A percentile compares a stretch with the other conserved stretches of the same genome.
Conservation (phyloP, 2,113 vertebrate species). For the Fregetta grallaria region DNA sequence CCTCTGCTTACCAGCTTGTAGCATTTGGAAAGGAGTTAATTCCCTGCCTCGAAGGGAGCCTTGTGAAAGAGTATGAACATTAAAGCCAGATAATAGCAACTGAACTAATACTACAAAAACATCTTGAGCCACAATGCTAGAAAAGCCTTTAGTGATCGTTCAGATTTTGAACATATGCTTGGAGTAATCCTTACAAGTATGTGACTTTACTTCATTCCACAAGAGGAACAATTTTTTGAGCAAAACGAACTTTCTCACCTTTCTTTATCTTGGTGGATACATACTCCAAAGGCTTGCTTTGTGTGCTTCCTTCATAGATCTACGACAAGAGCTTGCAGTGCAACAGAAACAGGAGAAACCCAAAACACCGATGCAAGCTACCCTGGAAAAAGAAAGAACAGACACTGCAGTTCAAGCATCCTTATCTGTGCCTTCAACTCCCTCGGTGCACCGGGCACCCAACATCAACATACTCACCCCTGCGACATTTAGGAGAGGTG, state of each 20-base stretch:
- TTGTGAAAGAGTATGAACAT: neutral
- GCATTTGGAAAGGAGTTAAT: neutral
- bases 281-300: neutral
- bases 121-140: neutral
- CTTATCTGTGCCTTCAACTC: constrained; percentile 76
- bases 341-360: constrained; percentile 91
- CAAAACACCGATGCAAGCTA: constrained; percentile 72
- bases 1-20: neutral
- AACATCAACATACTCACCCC: constrained; percentile 71
- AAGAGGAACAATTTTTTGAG: neutral
- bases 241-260: neutral
- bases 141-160: neutral
- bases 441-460: constrained; percentile 63
- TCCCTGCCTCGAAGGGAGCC: neutral
- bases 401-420: constrained; percentile 77
- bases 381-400: constrained; percentile 69
- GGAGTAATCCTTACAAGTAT: neutral
- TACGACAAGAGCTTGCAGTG: constrained; percentile 93
- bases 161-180: neutral
- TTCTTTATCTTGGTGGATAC: neutral
- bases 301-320: constrained; percentile 71
- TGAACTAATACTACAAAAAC: neutral
- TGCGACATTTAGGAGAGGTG: constrained; percentile 79
- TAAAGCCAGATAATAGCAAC: neutral
- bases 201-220: neutral